phyloP scores from a whole-genome alignment of 2,113 vertebrate species.

The Carettochelys insculpta region DNA sequence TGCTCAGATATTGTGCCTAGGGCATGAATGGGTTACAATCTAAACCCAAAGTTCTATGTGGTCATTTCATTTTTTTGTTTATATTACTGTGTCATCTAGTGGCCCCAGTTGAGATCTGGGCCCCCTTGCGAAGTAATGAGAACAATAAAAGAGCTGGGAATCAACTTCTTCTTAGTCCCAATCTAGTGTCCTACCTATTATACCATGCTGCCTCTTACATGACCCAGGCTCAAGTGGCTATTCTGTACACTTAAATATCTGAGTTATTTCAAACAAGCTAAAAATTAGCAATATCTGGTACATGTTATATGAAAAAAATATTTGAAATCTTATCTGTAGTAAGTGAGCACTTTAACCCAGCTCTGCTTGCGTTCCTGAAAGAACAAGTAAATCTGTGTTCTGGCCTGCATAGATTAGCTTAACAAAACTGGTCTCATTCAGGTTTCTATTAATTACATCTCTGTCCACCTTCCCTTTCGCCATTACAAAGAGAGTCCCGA shows the following conservation, averaged over 20 bases:
- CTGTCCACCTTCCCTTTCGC: neutral
- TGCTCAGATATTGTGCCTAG: neutral
- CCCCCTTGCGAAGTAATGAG: neutral
- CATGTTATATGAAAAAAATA: neutral
- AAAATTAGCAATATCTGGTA: neutral
- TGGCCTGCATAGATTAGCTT: neutral
- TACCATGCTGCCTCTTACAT: neutral
- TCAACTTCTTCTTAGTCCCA: neutral
- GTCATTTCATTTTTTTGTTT: neutral
- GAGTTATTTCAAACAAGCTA: neutral
- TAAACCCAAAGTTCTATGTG: neutral
- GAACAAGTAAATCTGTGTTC: neutral
- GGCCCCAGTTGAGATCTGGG: neutral
- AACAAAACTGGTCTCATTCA: neutral
- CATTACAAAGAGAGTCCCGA: neutral
- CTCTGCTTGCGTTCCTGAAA: neutral
- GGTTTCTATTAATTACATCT: neutral
- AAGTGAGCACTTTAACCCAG: neutral
- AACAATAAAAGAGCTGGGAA: neutral
- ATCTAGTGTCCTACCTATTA: neutral
- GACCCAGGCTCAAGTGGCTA: neutral
- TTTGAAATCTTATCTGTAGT: neutral
- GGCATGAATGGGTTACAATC: neutral
- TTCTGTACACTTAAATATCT: neutral
- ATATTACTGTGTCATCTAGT: neutral